Percentiles rank a stretch among this genome's conserved stretches.
Conservation (phyloP, 2,888 invertebrate species). For the Penaeus monodon region DNA sequence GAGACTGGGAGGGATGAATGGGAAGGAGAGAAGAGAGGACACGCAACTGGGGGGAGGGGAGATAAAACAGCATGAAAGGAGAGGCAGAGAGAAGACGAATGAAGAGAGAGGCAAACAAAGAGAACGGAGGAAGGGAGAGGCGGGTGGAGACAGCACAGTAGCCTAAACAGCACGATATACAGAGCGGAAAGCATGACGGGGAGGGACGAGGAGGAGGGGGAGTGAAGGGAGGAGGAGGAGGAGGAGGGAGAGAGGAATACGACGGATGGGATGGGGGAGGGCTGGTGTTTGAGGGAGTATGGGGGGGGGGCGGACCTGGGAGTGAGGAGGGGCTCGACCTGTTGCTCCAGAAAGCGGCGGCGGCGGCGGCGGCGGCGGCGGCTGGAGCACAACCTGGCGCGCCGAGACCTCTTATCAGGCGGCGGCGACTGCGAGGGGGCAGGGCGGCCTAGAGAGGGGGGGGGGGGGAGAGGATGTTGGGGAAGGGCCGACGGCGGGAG, state of each 20-base stretch:
- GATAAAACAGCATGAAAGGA: no score
- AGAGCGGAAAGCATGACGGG: not conserved
- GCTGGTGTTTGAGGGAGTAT: not conserved
- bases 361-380: not conserved
- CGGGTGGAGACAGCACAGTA: no score
- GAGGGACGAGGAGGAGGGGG: not conserved
- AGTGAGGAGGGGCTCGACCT: not conserved
- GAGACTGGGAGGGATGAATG: not conserved
- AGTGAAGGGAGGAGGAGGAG: no score
- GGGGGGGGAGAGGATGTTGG: no score
- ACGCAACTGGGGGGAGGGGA: not conserved
- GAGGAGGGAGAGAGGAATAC: no score
- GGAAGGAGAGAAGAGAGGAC: not conserved
- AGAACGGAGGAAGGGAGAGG: no score
- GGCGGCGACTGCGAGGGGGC: no score
- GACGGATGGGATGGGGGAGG: not conserved
- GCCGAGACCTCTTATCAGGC: not conserved
- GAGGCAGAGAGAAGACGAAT: no score
- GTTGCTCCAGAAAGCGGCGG: not conserved
- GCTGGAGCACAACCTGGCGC: not conserved
- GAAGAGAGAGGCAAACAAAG: no score
- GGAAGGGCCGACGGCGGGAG: no score
- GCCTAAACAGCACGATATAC: no score
- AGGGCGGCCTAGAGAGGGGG: no score
- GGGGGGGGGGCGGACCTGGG: not conserved